Evolutionary conservation across 2,113 vertebrate species (phyloP).

Genomic region (Paraplagusia blochii): DNA sequence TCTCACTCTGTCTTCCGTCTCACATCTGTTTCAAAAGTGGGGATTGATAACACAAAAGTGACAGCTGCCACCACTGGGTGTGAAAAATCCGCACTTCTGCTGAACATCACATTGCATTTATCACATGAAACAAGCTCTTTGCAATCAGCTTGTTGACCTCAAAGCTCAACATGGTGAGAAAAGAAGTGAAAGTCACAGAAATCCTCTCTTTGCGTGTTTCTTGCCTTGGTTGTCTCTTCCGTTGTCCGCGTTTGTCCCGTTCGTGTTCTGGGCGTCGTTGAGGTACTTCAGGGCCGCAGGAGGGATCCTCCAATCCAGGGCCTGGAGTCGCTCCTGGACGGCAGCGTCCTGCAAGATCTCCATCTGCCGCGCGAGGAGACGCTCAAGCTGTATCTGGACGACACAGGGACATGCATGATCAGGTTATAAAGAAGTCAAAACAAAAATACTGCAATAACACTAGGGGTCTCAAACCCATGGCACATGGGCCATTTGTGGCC

Average conservation of each 20-base stretch:
- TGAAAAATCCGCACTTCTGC: conserved; percentile 20
- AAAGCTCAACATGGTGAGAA: too few relatives aligned
- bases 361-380: conserved; percentile 90
- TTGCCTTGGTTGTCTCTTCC: conserved; percentile 74
- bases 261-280: conserved; percentile 81
- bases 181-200: too few relatives aligned
- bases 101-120: conserved; percentile 14
- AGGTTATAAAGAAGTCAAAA: background rate
- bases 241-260: conserved; percentile 75
- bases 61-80: conserved; percentile 27
- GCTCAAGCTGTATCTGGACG: conserved; percentile 83
- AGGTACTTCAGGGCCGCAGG: conserved; percentile 80
- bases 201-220: background rate
- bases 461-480: too few relatives aligned
- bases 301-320: conserved; percentile 83
- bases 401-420: background rate
- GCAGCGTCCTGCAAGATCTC: conserved; percentile 90
- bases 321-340: conserved; percentile 83
- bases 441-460: too few relatives aligned
- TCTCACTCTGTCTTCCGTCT: background rate
- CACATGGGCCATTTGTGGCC: too few relatives aligned
- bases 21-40: conserved; percentile 19
- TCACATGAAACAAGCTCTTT: conserved; percentile 5
- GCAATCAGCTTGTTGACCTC: too few relatives aligned
- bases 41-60: conserved; percentile 15